These are phyloP conservation scores for Cerceris rybyensis DNA, from an alignment of 2,888 invertebrate genomes.

Conservation along the genomic window DNA sequence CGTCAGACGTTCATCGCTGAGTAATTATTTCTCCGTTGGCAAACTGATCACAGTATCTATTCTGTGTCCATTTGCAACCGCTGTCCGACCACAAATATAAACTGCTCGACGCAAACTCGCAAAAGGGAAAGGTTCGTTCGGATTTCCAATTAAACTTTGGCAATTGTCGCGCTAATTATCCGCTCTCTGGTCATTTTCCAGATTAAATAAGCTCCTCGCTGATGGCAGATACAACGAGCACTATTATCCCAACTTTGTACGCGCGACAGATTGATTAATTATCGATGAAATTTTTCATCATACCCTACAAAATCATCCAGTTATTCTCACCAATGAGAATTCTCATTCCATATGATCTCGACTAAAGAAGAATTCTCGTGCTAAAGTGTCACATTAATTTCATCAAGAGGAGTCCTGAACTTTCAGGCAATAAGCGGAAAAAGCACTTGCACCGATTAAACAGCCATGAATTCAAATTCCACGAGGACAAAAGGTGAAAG, in stretches of 20 bases:
- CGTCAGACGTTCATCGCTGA: no score
- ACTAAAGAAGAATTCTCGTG: not conserved
- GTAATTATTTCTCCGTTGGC: not conserved
- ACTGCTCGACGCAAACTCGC: slow-evolving; percentile 40
- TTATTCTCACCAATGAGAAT: not conserved
- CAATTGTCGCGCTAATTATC: slow-evolving; percentile 69
- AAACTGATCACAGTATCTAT: not conserved
- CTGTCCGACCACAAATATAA: slow-evolving; percentile 39
- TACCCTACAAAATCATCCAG: not conserved
- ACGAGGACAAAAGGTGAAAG: slow-evolving; percentile 23
- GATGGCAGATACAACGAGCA: slow-evolving; percentile 9
- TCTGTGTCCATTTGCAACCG: slow-evolving; percentile 23
- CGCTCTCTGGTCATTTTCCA: slow-evolving; percentile 66
- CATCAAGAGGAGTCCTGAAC: no score
- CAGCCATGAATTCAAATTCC: not conserved
- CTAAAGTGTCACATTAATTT: no score
- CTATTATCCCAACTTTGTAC: slow-evolving; percentile 42
- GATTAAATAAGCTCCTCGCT: slow-evolving; percentile 60
- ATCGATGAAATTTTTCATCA: slow-evolving; percentile 9
- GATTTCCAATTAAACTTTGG: slow-evolving; percentile 71
- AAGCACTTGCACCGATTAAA: not conserved
- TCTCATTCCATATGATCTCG: not conserved
- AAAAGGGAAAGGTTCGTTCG: slow-evolving; percentile 50
- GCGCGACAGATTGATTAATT: slow-evolving; percentile 48
- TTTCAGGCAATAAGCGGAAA: no score